These are phyloP conservation scores for Pseudopipra pipra DNA, from an alignment of 2,113 vertebrate genomes.

Conservation along the genomic window DNA sequence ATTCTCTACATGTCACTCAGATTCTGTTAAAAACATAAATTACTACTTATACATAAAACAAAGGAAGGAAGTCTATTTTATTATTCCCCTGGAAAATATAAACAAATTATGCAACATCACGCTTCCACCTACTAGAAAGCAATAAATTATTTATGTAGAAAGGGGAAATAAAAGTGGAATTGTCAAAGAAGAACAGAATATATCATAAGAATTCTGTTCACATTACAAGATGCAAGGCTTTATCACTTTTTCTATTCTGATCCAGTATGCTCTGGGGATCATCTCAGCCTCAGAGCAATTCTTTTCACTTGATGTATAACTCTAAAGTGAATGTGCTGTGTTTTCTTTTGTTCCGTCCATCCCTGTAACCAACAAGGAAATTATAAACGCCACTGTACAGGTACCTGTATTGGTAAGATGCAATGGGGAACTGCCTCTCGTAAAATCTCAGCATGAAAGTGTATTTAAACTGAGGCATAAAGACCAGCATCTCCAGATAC, in stretches of 20 bases:
- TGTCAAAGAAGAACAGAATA: not conserved
- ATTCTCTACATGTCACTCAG: not conserved
- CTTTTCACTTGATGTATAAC: not conserved
- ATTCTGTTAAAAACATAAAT: slow-evolving; percentile 23
- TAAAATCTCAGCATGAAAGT: not conserved
- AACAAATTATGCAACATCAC: slow-evolving; percentile 47
- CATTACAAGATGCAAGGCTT: not conserved
- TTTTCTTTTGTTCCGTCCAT: not conserved
- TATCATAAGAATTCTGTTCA: slow-evolving; percentile 11
- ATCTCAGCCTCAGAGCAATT: not conserved
- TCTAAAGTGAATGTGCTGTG: not conserved
- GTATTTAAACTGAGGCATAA: not conserved
- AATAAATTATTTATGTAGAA: slow-evolving; percentile 7
- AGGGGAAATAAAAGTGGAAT: not conserved
- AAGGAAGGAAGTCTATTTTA: slow-evolving; percentile 22
- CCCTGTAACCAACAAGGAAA: not conserved
- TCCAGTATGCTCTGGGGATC: not conserved
- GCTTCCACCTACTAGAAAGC: not conserved
- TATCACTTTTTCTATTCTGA: not conserved
- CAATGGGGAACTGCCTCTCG: not conserved
- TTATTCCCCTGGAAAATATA: slow-evolving; percentile 18
- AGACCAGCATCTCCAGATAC: not conserved
- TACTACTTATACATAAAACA: slow-evolving; percentile 8
- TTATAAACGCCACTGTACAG: not conserved
- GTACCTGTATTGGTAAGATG: not conserved